Conservation (phyloP, 2,113 vertebrate genomes). For the Pseudorhombus dupliciocellatus region DNA sequence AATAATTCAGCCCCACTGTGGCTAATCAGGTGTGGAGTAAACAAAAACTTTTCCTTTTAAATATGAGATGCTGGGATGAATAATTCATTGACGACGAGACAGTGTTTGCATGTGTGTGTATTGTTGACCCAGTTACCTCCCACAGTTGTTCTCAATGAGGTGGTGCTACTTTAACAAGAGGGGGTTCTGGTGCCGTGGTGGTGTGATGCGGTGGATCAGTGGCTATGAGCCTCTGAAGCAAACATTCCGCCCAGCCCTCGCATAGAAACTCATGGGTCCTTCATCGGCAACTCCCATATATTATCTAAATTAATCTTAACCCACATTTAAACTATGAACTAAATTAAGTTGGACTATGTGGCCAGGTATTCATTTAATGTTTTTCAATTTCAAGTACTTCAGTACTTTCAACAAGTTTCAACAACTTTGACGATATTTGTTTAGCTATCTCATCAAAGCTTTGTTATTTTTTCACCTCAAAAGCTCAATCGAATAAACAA, state of each 20-base stretch:
- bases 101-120: constrained; percentile 41
- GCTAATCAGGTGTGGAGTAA: constrained; percentile 67
- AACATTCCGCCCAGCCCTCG: not conserved
- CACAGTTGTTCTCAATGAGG: constrained; percentile 50
- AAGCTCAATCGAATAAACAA: too few species aligned
- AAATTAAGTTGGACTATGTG: not conserved
- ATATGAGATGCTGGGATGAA: constrained; percentile 51
- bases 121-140: constrained; percentile 62
- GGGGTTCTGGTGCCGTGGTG: not conserved
- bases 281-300: not conserved
- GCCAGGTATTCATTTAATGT: too few species aligned
- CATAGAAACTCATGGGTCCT: not conserved
- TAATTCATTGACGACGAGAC: constrained; percentile 59
- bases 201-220: constrained; percentile 8
- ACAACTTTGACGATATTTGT: too few species aligned
- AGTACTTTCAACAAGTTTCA: too few species aligned
- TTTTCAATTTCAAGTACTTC: too few species aligned
- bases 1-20: constrained; percentile 33
- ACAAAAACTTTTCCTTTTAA: constrained; percentile 62
- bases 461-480: not conserved
- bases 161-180: constrained; percentile 1
- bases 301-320: not conserved
- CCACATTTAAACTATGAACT: not conserved
- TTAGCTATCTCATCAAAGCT: not conserved
- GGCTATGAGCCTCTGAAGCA: not conserved